These are phyloP conservation scores for Piliocolobus tephrosceles DNA, from an alignment of 2,113 vertebrate species.

Conservation along the genomic window DNA sequence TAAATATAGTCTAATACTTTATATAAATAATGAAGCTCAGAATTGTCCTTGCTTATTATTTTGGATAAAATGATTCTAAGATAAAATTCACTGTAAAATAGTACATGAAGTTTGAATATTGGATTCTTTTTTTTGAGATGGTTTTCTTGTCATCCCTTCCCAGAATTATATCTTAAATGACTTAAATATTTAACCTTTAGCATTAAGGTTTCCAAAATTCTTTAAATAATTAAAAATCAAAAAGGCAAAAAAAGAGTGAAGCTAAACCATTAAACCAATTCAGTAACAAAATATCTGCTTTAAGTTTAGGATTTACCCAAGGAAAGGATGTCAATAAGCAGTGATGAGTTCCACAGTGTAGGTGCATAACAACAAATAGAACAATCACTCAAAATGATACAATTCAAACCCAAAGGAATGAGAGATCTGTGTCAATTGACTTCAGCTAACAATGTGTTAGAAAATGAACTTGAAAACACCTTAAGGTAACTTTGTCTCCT, in stretches of 20 bases:
- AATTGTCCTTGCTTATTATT: neutral
- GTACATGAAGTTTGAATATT: neutral
- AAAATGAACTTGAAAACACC: constrained; percentile 45
- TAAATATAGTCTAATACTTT: neutral
- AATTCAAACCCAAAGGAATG: constrained; percentile 63
- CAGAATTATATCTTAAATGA: neutral
- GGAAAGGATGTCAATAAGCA: constrained; percentile 53
- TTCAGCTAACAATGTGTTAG: constrained; percentile 51
- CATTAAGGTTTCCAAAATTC: neutral
- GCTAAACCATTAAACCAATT: constrained; percentile 39
- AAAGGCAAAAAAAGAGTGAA: neutral
- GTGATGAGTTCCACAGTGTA: constrained; percentile 37
- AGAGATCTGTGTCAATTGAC: constrained; percentile 54
- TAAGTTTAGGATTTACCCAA: constrained; percentile 47
- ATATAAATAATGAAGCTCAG: neutral
- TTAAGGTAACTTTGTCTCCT: neutral
- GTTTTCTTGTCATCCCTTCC: neutral
- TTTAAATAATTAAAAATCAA: neutral
- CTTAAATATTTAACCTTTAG: neutral
- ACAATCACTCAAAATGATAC: constrained; percentile 64
- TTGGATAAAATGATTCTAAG: neutral
- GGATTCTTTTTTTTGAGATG: neutral
- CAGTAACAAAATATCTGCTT: constrained; percentile 33
- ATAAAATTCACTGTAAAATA: neutral
- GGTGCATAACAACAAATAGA: constrained; percentile 42